phyloP scores from a whole-genome alignment of 2,888 invertebrate genomes.

The Torymus auratus region DNA sequence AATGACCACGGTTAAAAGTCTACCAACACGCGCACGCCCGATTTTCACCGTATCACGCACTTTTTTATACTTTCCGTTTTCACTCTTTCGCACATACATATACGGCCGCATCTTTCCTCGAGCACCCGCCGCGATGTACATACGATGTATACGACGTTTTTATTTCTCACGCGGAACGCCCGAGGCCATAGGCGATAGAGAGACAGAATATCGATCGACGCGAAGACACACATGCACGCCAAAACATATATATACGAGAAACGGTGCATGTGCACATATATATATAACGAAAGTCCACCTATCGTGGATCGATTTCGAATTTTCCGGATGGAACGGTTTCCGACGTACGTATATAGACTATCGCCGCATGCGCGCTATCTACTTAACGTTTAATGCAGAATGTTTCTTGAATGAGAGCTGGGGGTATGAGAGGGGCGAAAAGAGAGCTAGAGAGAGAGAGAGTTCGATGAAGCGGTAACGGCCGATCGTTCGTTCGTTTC shows the following conservation, averaged over 20 bases:
- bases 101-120: too few relatives aligned
- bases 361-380: background rate
- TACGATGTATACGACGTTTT: slow-evolving; percentile 15
- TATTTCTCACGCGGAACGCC: slow-evolving; percentile 9
- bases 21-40: slow-evolving; percentile 3
- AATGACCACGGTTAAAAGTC: background rate
- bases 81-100: too few relatives aligned
- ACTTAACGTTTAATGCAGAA: slow-evolving; percentile 35
- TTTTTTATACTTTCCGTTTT: slow-evolving; percentile 1
- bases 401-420: slow-evolving; percentile 32
- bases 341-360: background rate
- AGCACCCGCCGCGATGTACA: background rate
- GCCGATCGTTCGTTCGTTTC: slow-evolving; percentile 52
- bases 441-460: background rate
- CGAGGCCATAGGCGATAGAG: background rate
- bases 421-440: background rate
- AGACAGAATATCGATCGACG: background rate
- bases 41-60: background rate
- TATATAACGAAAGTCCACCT: too few relatives aligned
- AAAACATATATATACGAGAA: background rate
- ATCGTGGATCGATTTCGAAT: slow-evolving; percentile 15
- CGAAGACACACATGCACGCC: background rate
- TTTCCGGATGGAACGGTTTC: slow-evolving; percentile 15
- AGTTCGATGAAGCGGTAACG: slow-evolving; percentile 46
- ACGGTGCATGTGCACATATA: background rate